These are phyloP conservation scores for Erithacus rubecula DNA, from an alignment of 2,797 vertebrate genomes.

Conservation along the genomic window DNA sequence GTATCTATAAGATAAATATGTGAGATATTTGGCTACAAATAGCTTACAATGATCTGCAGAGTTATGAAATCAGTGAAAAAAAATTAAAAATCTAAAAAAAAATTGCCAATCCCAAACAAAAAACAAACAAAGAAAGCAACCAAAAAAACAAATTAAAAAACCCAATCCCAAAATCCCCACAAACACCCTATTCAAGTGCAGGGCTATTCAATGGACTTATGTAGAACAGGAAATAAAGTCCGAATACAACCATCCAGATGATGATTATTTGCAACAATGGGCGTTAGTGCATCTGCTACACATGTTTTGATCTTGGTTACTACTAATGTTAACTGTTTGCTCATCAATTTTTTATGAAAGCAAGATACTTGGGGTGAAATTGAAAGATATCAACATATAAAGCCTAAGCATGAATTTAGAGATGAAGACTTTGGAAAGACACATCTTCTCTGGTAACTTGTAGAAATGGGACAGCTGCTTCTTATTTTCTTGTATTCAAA, in stretches of 20 bases:
- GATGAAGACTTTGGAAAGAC: neutral
- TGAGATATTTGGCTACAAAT: neutral
- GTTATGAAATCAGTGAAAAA: neutral
- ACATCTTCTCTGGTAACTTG: neutral
- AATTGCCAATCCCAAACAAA: neutral
- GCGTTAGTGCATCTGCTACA: neutral
- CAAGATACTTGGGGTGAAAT: neutral
- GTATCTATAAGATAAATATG: neutral
- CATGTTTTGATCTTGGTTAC: neutral
- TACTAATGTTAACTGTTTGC: neutral
- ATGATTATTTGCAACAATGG: neutral
- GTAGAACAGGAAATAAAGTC: neutral
- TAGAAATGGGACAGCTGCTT: neutral
- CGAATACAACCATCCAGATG: neutral
- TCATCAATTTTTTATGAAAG: neutral
- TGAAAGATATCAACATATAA: neutral
- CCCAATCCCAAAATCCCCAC: rapidly evolving
- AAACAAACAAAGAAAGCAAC: neutral
- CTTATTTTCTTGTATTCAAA: neutral
- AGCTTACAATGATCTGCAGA: neutral
- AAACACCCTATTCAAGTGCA: neutral
- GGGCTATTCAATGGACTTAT: neutral
- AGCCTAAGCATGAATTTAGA: neutral
- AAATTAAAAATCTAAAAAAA: neutral
- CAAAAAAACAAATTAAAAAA: neutral